Base-by-base conservation (phyloP, 2,797 vertebrate genomes). In the Spheniscus humboldti region DNA sequence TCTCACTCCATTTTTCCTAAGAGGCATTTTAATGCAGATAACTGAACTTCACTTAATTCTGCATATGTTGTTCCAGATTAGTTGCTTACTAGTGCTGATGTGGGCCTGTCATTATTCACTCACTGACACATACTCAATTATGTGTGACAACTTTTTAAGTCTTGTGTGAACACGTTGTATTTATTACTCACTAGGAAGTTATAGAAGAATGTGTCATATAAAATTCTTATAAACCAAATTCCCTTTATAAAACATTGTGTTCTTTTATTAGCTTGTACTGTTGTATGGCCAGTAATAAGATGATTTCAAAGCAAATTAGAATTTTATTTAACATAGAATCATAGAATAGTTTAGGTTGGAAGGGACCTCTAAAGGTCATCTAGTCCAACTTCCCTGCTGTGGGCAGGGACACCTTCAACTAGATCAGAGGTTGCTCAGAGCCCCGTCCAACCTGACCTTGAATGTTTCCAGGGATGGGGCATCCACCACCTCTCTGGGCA, bases 1-100 rank as follows among this genome's bases (percentile, higher is more conserved):
- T 95, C 73, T 95, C 71, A 95, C 92, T 92, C 71, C 89, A 88
- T 96, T 96, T 91, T 87, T 97, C 96, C 95, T 97, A 96, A 88
- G 92, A 97, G 92, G 95, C 81, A 71, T 95, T 97, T 98, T 97
- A 95, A 97, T 97, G 94, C 56, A 97, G 97, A 97, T 97, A 98
- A 98, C 94, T 94, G 95, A 96, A 97, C 96, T 96, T 96, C 76
- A 91, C 94, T 97, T 97, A 97, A 97, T 98, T 97, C 89, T 95
- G 88, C 96, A 90, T 97, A 92, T 97, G 96, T 83, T 85, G 33
- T 89, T 97, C 96, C 96, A 97, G 94, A 95, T 96, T 96, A 88
- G 87, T 74, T 96, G 88, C 76, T 93, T 94, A 53, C 68, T 86
- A 14, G 72, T 91, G 88, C 78, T 97, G 96, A 96, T 76, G 37